A percentile compares a stretch with the other conserved stretches of the same genome.
Conservation (phyloP, 2,888 invertebrate species). For the Cheilosia pagana region DNA sequence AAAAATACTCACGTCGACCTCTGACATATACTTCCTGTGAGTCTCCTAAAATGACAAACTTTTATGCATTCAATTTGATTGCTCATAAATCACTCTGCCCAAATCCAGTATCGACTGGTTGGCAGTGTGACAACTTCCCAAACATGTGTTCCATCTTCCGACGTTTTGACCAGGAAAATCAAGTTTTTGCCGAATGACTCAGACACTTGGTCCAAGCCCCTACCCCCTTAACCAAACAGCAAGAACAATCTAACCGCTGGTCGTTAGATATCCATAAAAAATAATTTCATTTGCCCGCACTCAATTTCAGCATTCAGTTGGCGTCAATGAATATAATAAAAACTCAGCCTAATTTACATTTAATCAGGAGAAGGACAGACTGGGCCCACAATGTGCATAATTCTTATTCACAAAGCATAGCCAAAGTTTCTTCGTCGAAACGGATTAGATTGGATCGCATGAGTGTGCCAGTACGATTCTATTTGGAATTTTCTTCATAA, state of each 20-base stretch:
- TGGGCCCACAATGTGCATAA: not conserved
- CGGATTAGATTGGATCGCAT: conserved; percentile 18
- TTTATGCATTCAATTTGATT: not conserved
- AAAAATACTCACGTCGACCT: not conserved
- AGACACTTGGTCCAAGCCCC: not conserved
- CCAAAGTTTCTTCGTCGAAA: conserved; percentile 13
- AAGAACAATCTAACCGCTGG: conserved; percentile 16
- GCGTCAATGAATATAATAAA: conserved; percentile 32
- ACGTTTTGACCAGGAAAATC: not conserved
- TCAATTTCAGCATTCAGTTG: conserved; percentile 31
- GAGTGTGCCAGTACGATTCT: conserved; percentile 5
- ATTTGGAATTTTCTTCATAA: conserved; percentile 10
- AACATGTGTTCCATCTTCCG: not conserved
- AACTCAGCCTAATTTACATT: conserved; percentile 39
- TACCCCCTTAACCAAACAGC: not conserved
- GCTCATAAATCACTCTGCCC: not conserved
- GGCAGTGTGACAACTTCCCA: conserved; percentile 6
- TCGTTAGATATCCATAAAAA: conserved; percentile 32
- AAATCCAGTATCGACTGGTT: not conserved
- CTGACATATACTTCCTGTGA: conserved; percentile 4
- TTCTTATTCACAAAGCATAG: conserved; percentile 8
- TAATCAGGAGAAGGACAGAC: not conserved
- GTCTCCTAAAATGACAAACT: not conserved
- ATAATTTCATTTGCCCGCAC: conserved; percentile 14
- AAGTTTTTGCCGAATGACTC: conserved; percentile 2